phyloP scores from a whole-genome alignment of 2,888 invertebrate genomes.

The Lycia hirtaria region DNA sequence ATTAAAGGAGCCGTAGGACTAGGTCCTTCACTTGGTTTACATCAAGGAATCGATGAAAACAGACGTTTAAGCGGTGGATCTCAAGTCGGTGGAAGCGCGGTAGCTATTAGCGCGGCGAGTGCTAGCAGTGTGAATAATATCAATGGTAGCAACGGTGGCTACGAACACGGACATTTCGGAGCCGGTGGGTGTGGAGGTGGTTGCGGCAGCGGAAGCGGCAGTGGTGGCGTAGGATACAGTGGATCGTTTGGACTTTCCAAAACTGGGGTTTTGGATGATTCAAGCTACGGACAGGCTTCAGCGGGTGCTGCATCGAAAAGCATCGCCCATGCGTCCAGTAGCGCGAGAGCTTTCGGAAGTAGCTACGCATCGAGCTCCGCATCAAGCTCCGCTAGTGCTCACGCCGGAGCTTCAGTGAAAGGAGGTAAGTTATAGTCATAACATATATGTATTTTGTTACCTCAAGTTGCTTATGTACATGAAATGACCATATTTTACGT shows the following conservation, averaged over 20 bases:
- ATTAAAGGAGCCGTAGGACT: constrained; percentile 21
- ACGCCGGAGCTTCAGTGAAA: constrained; percentile 69
- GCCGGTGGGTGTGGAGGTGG: constrained; percentile 56
- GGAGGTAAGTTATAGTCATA: constrained; percentile 57
- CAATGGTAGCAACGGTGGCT: constrained; percentile 30
- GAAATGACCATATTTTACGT: too few relatives aligned
- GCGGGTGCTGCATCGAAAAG: constrained; percentile 56
- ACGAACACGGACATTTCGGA: constrained; percentile 18
- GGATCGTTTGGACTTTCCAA: constrained; percentile 33
- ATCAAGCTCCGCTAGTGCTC: constrained; percentile 71
- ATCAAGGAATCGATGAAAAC: constrained; percentile 35
- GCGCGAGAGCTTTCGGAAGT: constrained; percentile 45
- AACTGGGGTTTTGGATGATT: constrained; percentile 37
- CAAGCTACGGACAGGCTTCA: constrained; percentile 31
- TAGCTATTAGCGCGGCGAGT: constrained; percentile 52
- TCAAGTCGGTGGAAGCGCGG: constrained; percentile 21
- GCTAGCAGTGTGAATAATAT: constrained; percentile 29
- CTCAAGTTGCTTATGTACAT: too few relatives aligned
- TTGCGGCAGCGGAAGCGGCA: constrained; percentile 47
- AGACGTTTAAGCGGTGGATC: constrained; percentile 35
- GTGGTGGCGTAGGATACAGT: constrained; percentile 36
- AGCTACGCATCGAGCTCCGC: constrained; percentile 67
- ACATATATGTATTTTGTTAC: background rate
- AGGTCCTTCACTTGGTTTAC: constrained; percentile 35
- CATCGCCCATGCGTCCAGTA: constrained; percentile 52